Conservation (phyloP, 2,113 vertebrate species). For the Acrocephalus kingi region DNA sequence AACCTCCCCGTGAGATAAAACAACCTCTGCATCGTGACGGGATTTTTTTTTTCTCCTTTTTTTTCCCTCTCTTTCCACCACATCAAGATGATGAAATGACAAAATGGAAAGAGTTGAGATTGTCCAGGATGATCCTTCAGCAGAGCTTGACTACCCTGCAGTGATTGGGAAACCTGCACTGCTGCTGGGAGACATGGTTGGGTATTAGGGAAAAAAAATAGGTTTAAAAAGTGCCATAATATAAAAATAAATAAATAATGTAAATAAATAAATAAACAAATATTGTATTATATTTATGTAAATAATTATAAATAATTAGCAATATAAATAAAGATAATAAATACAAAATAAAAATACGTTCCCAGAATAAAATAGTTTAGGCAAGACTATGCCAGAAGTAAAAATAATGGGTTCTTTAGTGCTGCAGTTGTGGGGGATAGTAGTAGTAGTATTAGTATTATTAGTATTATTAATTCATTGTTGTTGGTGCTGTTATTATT, state of each 20-base stretch:
- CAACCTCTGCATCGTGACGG: not conserved
- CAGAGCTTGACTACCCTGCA: not conserved
- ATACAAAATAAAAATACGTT: too few relatives aligned
- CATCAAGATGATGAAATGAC: not conserved
- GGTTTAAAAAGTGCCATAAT: not conserved
- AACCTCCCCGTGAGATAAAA: constrained; percentile 2
- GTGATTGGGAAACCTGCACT: not conserved
- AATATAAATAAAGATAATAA: not conserved
- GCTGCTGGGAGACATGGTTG: not conserved
- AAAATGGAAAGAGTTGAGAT: not conserved
- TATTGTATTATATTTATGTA: not conserved
- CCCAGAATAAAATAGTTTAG: not conserved
- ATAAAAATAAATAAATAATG: not conserved
- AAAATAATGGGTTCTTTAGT: not conserved
- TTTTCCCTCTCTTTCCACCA: not conserved
- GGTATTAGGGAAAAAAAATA: not conserved
- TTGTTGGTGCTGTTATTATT: not conserved
- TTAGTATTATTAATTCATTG: too few relatives aligned
- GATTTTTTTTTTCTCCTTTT: not conserved
- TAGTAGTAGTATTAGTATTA: not conserved
- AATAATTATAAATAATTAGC: not conserved
- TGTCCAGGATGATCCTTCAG: not conserved
- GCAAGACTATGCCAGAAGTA: not conserved
- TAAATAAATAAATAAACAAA: not conserved
- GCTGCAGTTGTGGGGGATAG: too few relatives aligned